Base-by-base conservation (phyloP, 2,797 vertebrate genomes). In the Falco rusticolus region DNA sequence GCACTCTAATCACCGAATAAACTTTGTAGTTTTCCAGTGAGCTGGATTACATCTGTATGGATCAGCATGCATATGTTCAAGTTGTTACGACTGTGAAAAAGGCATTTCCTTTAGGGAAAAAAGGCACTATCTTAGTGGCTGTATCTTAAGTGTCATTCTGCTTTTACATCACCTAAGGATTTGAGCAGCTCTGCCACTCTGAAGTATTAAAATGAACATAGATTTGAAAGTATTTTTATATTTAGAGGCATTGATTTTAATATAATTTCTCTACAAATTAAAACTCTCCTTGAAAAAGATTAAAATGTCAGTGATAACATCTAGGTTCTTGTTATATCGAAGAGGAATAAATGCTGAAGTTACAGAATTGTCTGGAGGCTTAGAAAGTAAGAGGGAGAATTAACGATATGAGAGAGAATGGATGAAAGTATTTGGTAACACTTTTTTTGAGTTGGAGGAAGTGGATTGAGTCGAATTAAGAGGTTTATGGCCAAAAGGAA, bases 291-390 rank as follows among this genome's bases (percentile, higher is more conserved):
- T 92, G 86, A 93, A 84, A 94, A 96, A 94, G 90, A 95, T 97
- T 96, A 96, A 96, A 96, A 87, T 95, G 95, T 92, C 94, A 89
- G 50, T 69, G 96, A 96, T 97, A 96, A 84, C 94, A 95, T 97
- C 93, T 69, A 59, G 18, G 90, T 92, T 96, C 94, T 94, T 96
- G 90, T 97, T 96, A 95, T 92, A 69, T 96, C 90, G 91, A 93
- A 95, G 90, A 95, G 95, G 84, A 97, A 93, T 93, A 95, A 96
- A 96, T 34, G 84, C 90, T 95, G 95, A 96, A 97, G 96, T 92
- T 96, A 95, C 82, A 76, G 92, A 96, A 94, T 93, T 94, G 95
- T 96, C 95, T 96, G 93, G 90, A 94, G 92, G 95, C 94, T 95
- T 93, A 93, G 69, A 87, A 93, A 96, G 88, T 93, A 86, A 95